Evolutionary conservation across 92 coral and sea anemone genomes (phyloP), one percentile per base, ranked within the genome.

Genomic region (Paramuricea clavata): DNA sequence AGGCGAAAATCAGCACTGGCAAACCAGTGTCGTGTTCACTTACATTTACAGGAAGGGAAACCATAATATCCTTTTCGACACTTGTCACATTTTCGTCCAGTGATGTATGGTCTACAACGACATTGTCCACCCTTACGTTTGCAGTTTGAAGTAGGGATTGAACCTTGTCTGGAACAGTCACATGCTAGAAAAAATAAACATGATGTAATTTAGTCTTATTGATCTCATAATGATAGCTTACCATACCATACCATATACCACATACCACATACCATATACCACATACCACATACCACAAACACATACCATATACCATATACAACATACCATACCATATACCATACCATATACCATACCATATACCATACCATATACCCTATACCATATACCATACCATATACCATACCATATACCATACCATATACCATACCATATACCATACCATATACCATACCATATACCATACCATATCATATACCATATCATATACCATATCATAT

Each of bases 31-130:
- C 1, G 5, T 23, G 27, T 5, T 32, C 43, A 90, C 98, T 95
- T 93, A 95, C 98, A 95, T 84, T 82, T 90, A 60, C 98, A 95
- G 43, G 41, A 43, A 6, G 98, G 98, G 26, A 95, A 95, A 88
- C 87, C 89, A 77, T 73, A 92, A 80, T 83, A 91, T 27, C 98
- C 96, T 19, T 78, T 77, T 2, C 87, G 91, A 70, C 98, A 95
- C 74, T 85, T 64, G 69, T 92, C 86, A 49, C 98, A 95, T 22
- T 75, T 90, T 43, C 95, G 78, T 59, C 98, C 98, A 7, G 85
- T 67, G 23, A 87, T 88, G 34, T 86, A 92, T 5, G 74, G 79
- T 83, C 88, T 94, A 70, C 98, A 95, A 28, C 86, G 86, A 44
- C 98, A 95, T 81, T 92, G 92, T 0, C 98, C 98, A 56, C 77